Evolutionary conservation across 2,113 vertebrate species (phyloP), one percentile per base, ranked within the genome.

Genomic region (Pelecanus crispus): DNA sequence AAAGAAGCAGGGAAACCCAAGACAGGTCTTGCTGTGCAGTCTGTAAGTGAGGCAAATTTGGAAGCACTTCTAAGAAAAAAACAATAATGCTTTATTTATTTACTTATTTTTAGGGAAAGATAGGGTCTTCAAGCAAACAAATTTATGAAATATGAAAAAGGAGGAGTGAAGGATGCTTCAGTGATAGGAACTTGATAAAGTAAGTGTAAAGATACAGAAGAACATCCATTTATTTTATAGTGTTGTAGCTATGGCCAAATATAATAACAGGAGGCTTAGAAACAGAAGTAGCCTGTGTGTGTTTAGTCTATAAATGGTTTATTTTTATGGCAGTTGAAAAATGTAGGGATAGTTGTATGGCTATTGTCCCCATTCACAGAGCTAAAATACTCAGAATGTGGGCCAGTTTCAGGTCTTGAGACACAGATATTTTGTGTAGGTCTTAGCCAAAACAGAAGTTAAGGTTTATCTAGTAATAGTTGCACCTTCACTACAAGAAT

Each of bases 191-290:
- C 94, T 90, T 96, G 95, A 81, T 95, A 92, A 96, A 97, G 71
- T 86, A 89, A 92, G 49, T 93, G 82, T 94, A 96, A 97, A 98
- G 89, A 92, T 97, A 94, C 34, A 87, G 70, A 87, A 49, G 45
- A 91, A 66, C 62, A 84, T 95, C 66, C 58, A 14, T 97, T 97
- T 97, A 59, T 96, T 97, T 97, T 97, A 84, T 81, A 78, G 66
- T 56, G 19, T 47, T 92, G 45, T 84, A 72, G 50, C 71, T 95
- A 82, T 95, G 81, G 84, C 87, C 94, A 97, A 94, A 95, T 96
- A 92, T 65, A 90, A 89, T 81, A 97, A 90, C 71, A 97, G 89
- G 74, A 96, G 93, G 70, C 21, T 90, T 88, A 67, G 31, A 88
- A 95, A 49, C 31, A 81, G 56, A 89, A 80, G 85, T 81, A 95